Percentiles rank a stretch among this genome's conserved stretches.
Evolutionary conservation across 1,140 invertebrate genomes (phyloP).

Genomic region (Arctopsyche grandis): DNA sequence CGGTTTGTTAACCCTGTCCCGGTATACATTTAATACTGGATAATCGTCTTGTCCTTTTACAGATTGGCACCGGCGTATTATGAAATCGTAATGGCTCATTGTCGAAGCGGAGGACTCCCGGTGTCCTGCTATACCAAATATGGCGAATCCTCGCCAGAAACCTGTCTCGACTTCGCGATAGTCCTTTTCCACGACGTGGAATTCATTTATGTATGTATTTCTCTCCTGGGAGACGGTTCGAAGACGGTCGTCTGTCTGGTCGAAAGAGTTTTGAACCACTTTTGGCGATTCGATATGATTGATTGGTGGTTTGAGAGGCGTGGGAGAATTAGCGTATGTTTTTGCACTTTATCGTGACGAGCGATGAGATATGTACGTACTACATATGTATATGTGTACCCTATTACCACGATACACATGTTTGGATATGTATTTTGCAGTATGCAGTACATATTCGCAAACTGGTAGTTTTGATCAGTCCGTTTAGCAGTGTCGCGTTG

Average conservation of each 20-base stretch:
- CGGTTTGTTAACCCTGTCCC: no score
- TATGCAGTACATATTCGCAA: no score
- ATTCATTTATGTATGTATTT: slow-evolving; percentile 9
- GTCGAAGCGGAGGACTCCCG: neutral
- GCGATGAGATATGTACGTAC: no score
- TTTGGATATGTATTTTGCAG: no score
- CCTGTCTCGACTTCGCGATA: neutral
- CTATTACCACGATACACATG: no score
- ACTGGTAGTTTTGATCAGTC: no score
- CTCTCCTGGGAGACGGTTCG: neutral
- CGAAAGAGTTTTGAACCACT: slow-evolving; percentile 1
- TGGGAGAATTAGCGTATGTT: neutral
- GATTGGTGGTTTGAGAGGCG: neutral
- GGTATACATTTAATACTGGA: neutral
- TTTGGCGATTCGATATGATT: no score
- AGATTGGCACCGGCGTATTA: neutral
- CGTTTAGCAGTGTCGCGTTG: no score
- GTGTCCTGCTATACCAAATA: slow-evolving; percentile 12
- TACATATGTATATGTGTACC: no score
- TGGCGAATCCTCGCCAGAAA: neutral
- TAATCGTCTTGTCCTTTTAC: slow-evolving; percentile 17
- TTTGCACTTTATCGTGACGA: no score
- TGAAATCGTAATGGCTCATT: slow-evolving; percentile 8
- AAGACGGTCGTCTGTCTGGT: neutral
- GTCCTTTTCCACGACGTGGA: neutral